A percentile compares a stretch with the other conserved stretches of the same genome.
Conservation (phyloP, 64 coral and sea anemone genomes). For the Hydrozoanthus tunicans region DNA sequence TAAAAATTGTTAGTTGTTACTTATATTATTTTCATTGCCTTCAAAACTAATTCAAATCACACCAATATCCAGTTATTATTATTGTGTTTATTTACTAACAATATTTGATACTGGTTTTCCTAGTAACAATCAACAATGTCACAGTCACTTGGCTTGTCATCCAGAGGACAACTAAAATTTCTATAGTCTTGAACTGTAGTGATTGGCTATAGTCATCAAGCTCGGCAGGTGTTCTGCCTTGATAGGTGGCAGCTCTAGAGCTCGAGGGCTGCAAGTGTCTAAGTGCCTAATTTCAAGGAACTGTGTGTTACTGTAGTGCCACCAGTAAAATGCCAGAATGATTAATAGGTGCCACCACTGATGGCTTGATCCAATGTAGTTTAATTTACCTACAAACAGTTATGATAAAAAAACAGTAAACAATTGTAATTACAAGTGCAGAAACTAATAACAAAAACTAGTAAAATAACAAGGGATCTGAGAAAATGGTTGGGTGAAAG, state of each 20-base stretch:
- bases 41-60: too few species aligned
- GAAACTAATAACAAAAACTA: too few species aligned
- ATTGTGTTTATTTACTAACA: too few species aligned
- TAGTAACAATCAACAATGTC: too few species aligned
- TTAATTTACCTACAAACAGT: conserved; percentile 75
- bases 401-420: too few species aligned
- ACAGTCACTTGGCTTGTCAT: background rate
- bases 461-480: too few species aligned
- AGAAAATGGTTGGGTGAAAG: too few species aligned
- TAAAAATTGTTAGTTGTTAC: too few species aligned
- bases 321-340: conserved; percentile 89
- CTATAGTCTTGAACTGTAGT: background rate
- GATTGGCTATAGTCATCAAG: background rate
- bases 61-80: too few species aligned
- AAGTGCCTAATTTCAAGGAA: conserved; percentile 47
- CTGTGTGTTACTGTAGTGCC: conserved; percentile 62
- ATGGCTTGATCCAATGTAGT: conserved; percentile 93
- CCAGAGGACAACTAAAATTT: background rate
- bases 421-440: too few species aligned
- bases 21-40: too few species aligned
- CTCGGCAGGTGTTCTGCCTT: background rate
- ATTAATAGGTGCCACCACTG: conserved; percentile 98
- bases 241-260: background rate
- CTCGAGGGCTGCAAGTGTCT: background rate
- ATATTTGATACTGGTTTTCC: too few species aligned